A percentile compares a stretch with the other conserved stretches of the same genome.
Conservation (phyloP, 2,113 vertebrate genomes). For the Perca schrenkii region DNA sequence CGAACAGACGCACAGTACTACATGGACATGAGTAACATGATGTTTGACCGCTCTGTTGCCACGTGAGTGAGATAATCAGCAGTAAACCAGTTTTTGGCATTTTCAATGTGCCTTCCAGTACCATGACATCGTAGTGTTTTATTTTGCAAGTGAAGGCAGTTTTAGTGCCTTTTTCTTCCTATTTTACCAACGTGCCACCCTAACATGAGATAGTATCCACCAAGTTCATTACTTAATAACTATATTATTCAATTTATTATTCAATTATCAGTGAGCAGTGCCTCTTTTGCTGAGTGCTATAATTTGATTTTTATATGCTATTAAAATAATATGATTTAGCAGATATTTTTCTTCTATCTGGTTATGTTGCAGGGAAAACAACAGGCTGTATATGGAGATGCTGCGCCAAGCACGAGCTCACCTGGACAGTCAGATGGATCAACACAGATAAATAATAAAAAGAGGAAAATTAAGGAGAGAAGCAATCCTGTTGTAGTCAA, state of each 20-base stretch:
- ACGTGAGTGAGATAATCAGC: conserved; percentile 60
- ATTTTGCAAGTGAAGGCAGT: background rate
- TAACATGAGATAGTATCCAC: background rate
- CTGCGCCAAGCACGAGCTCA: conserved; percentile 72
- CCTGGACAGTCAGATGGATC: conserved; percentile 67
- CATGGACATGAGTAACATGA: conserved; percentile 79
- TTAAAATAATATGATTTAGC: background rate
- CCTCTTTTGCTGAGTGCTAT: too few relatives aligned
- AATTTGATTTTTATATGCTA: background rate
- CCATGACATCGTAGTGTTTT: background rate
- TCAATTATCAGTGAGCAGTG: background rate
- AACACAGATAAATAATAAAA: conserved; percentile 37
- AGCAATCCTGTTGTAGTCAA: background rate
- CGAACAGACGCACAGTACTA: conserved; percentile 77
- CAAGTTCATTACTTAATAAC: background rate
- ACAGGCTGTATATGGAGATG: conserved; percentile 78
- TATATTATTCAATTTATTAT: background rate
- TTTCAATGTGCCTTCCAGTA: background rate
- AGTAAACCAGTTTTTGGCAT: background rate
- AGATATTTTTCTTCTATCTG: background rate
- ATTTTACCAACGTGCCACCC: background rate
- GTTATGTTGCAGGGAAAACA: conserved; percentile 74
- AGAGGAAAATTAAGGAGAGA: background rate
- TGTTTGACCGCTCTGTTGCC: conserved; percentile 79
- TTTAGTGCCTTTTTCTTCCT: background rate